Base-by-base conservation (phyloP, 1,140 invertebrate genomes). In the Liolophura sinensis region DNA sequence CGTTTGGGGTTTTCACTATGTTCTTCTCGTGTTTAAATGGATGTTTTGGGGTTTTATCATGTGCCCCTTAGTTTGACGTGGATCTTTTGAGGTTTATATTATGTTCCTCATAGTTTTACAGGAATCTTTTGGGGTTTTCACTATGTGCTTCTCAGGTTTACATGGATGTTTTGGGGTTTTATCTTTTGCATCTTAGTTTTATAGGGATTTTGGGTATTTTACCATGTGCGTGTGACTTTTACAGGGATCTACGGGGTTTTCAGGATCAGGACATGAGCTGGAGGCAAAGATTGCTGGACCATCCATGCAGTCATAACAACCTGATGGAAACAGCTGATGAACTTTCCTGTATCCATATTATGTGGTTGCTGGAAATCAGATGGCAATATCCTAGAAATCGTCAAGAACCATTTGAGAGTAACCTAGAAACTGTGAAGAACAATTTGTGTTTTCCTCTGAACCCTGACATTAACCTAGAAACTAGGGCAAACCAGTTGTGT, bases 211-310 rank as follows among this genome's bases (percentile, higher is more conserved):
- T 59, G 62, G 67, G 70, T 70, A 64, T 46, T 59, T 60, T 62
- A 64, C 62, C 62, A 47, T 61, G 48, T n/a, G 49, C 60, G 67
- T 59, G 67, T 59, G n/a, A 65, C 67, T 60, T 74, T 76, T 75
- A 63, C 77, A 94, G 92, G 96, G 96, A 71, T 95, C 95, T n/a
- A 97, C 95, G 66, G 95, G 96, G 24, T 98, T 96, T 87, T 87
- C 95, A 27, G 89, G 89, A 27, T 94, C 93, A 24, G 97, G 97
- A 83, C 85, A 90, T 48, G 90, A 91, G 70, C 86, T 98, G 40
- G 88, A 94, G 83, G 94, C 91, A 20, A 92, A 93, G 84, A 90
- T 93, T 76, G 90, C 92, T 65, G 88, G 94, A 72, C 94, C 96
- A 54, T 93, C 93, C 15, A 87, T 98, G 70, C 76, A 79, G 73